These are phyloP conservation scores for Drosophila funebris DNA, from an alignment of 1,140 invertebrate species.

Conservation along the genomic window DNA sequence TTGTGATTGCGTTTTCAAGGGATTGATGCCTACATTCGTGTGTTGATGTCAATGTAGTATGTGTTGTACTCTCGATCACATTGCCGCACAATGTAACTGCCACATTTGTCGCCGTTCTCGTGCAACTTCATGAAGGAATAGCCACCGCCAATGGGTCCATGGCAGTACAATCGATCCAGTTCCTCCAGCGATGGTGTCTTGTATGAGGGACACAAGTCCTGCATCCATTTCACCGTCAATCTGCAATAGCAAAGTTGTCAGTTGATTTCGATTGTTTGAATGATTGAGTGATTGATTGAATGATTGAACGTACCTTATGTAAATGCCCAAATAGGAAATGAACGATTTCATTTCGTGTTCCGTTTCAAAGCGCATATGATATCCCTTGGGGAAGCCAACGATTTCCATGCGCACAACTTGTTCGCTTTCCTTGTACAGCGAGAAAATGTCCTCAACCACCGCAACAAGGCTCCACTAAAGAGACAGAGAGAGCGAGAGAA, in stretches of 20 bases:
- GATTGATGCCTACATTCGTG: conserved; percentile 84
- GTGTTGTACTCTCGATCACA: conserved; percentile 90
- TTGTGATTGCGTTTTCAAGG: not conserved
- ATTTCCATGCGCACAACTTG: conserved; percentile 66
- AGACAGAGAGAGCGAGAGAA: conserved; percentile 15
- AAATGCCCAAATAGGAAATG: conserved; percentile 93
- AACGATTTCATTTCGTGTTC: conserved; percentile 86
- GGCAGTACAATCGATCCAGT: conserved; percentile 90
- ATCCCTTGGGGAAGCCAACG: conserved; percentile 66
- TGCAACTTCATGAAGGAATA: conserved; percentile 93
- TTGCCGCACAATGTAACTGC: conserved; percentile 92
- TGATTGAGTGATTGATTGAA: too few species aligned
- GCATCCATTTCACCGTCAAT: conserved; percentile 94
- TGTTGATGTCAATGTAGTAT: conserved; percentile 92
- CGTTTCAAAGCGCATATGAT: conserved; percentile 66
- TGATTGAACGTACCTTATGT: conserved; percentile 91
- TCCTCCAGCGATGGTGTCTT: conserved; percentile 90
- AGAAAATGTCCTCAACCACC: conserved; percentile 90
- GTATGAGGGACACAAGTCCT: conserved; percentile 93
- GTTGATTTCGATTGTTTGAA: not conserved
- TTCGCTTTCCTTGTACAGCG: conserved; percentile 61
- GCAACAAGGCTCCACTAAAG: conserved; percentile 89
- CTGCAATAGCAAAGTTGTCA: too few species aligned
- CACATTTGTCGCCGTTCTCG: conserved; percentile 89
- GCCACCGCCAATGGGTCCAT: conserved; percentile 93